A percentile compares a stretch with the other conserved stretches of the same genome.
These are phyloP conservation scores for Galaxea fascicularis DNA, from an alignment of 92 coral and sea anemone species.

Conservation along the genomic window DNA sequence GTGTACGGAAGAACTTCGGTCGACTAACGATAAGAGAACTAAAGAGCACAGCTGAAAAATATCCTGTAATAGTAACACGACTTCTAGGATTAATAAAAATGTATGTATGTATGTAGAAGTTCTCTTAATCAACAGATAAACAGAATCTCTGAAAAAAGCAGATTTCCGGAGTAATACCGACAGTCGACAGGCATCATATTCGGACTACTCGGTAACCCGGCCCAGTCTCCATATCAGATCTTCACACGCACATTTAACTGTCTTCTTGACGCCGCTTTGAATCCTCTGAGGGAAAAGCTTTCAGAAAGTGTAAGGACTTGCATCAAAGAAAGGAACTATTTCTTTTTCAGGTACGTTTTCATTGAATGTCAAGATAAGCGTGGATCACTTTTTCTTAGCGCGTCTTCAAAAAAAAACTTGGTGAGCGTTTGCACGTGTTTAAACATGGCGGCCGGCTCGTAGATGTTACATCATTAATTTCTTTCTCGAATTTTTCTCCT, in stretches of 20 bases:
- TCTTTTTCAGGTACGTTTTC: background rate
- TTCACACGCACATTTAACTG: no score
- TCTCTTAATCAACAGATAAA: no score
- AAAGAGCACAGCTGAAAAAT: no score
- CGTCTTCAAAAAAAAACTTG: background rate
- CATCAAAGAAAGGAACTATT: conserved; percentile 6
- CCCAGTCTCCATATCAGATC: no score
- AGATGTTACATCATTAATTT: background rate
- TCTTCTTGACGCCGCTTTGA: no score
- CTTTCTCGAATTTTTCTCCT: background rate
- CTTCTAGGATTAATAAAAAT: no score
- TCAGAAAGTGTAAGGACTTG: background rate
- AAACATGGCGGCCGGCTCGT: conserved; percentile 26
- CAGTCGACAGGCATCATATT: no score
- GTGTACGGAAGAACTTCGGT: background rate
- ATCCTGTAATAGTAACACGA: no score
- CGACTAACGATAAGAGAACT: background rate
- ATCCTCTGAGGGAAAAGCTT: conserved; percentile 1
- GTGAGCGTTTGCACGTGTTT: background rate
- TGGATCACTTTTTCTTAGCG: background rate
- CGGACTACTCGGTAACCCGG: no score
- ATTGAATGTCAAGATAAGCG: background rate
- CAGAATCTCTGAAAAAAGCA: no score
- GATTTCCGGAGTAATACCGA: no score
- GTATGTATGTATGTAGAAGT: no score